Base-by-base conservation (phyloP, 2,888 invertebrate genomes). In the Agrilus biguttatus region DNA sequence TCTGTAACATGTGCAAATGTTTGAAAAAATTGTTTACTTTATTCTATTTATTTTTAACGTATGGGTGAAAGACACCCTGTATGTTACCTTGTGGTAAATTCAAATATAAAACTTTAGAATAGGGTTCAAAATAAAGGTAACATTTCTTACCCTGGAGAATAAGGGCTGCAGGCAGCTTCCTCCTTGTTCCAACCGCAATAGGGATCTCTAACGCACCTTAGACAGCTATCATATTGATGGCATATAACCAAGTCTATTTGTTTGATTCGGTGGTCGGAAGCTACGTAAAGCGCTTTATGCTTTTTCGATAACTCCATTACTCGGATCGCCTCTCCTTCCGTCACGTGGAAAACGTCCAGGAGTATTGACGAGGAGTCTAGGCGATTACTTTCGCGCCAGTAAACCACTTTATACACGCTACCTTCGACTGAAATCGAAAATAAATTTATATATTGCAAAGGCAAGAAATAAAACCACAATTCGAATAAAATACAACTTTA, bases 111-210 rank as follows among this genome's bases (percentile, higher is more conserved):
- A 8, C 32, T 17, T 10, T 45, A 32, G 6, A 17, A 41, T 14
- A 32, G 37, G 28, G 14, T 36, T 23, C 12, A 19, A 36, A 39
- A 17, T 39, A 39, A 32, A 14, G 36, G 8, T 13, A 43, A 23
- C 12, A 37, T 28, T 14, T 64, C 72, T 71, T 69, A 85, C 84
- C 89, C 89, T 51, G 86, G 81, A 57, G 80, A 77, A 61, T 88
- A 90, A 33, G 90, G 86, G 55, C 86, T 82, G 70, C 92, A 92
- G 41, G 83, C 80, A 51, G 83, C 84, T 10, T 80, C 77, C 51
- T 90, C 89, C 54, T 87, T 81, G 62, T 93, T 93, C 95, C 95
- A 95, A 19, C 93, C 93, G 62, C 95, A 95, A 67, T 93, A 93
- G 0, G 95, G 93, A 69, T 95, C 95, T 60, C 88, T 82, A 17